Percentiles rank a stretch among this genome's conserved stretches.
Conservation (phyloP, 2,797 vertebrate genomes). For the Accipiter fasciatus region DNA sequence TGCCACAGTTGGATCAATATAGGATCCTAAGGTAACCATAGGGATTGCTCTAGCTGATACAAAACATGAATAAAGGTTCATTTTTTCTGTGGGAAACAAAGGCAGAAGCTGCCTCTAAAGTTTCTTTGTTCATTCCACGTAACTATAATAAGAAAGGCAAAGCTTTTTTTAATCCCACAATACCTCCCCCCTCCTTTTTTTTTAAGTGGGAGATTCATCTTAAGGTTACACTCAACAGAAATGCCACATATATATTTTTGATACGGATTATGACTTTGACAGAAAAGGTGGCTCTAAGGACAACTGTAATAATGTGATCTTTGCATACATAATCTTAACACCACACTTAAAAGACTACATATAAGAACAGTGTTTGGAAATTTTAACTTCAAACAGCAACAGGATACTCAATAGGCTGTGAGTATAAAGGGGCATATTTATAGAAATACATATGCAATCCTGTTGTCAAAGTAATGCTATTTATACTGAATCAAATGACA, state of each 20-base stretch:
- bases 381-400: not conserved
- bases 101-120: not conserved
- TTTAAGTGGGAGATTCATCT: not conserved
- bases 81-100: not conserved
- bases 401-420: not conserved
- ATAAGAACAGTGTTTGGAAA: not conserved
- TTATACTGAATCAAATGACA: not conserved
- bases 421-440: not conserved
- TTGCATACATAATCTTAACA: not conserved
- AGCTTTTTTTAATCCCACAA: not conserved
- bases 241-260: not conserved
- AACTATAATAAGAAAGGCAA: not conserved
- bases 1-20: not conserved
- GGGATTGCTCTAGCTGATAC: not conserved
- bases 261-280: not conserved
- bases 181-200: not conserved
- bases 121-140: not conserved
- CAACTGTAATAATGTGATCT: not conserved
- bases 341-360: not conserved
- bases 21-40: not conserved
- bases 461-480: not conserved
- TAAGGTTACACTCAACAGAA: not conserved
- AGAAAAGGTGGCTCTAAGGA: not conserved
- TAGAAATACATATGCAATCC: rapidly evolving
- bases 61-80: not conserved